These are phyloP conservation scores for Actenoides lindsayi DNA, from an alignment of 2,113 vertebrate genomes.

Conservation along the genomic window DNA sequence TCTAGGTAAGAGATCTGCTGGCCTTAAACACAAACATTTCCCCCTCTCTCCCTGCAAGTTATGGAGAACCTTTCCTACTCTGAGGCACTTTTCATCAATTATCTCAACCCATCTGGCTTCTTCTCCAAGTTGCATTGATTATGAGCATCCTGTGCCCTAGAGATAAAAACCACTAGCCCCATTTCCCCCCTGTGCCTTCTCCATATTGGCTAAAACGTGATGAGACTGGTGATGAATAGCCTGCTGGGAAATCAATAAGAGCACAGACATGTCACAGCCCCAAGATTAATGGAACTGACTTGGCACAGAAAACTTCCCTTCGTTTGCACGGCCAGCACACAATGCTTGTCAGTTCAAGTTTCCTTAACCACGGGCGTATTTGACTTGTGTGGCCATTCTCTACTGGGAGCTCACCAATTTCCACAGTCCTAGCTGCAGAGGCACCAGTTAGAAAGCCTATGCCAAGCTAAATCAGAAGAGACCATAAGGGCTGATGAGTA, in stretches of 20 bases:
- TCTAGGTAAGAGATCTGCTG: neutral
- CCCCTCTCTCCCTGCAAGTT: neutral
- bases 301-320: conserved; percentile 51
- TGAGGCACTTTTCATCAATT: conserved; percentile 48
- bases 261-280: conserved; percentile 56
- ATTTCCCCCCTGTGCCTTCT: conserved; percentile 44
- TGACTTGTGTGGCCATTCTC: neutral
- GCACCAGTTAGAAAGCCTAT: neutral
- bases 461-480: neutral
- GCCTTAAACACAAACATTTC: neutral
- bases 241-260: conserved; percentile 74
- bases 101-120: conserved; percentile 53
- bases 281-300: conserved; percentile 70
- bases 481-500: neutral
- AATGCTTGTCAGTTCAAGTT: neutral
- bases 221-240: conserved; percentile 67
- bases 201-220: conserved; percentile 55
- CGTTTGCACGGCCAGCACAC: neutral
- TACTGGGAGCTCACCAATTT: neutral
- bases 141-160: conserved; percentile 57
- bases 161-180: conserved; percentile 71
- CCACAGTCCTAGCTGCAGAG: neutral
- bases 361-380: neutral
- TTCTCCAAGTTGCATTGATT: conserved; percentile 51
- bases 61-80: neutral